A percentile compares a stretch with the other conserved stretches of the same genome.
These are phyloP conservation scores for Drosophila chauvacae DNA, from an alignment of 1,140 invertebrate species.

Conservation along the genomic window DNA sequence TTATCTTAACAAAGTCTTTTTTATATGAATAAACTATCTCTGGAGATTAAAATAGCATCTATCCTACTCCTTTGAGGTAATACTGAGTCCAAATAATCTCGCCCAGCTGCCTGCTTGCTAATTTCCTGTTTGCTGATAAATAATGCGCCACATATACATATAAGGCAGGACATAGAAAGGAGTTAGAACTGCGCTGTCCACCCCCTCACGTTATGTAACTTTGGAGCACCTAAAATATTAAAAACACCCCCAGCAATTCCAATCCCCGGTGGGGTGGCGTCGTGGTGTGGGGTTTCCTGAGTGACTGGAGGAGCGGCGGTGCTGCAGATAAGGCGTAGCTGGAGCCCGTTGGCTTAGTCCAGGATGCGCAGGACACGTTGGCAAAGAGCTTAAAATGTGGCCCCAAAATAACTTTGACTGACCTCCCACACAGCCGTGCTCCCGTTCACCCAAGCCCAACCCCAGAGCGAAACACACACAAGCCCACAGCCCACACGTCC, in stretches of 20 bases:
- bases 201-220: conserved; percentile 71
- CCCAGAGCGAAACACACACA: conserved; percentile 31
- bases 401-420: conserved; percentile 82
- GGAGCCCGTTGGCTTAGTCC: conserved; percentile 53
- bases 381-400: conserved; percentile 82
- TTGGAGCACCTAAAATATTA: conserved; percentile 81
- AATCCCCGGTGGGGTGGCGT: conserved; percentile 8
- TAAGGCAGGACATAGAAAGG: conserved; percentile 17
- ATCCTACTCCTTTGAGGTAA: conserved; percentile 2
- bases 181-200: conserved; percentile 37
- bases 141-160: conserved; percentile 55
- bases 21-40: background rate
- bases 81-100: background rate
- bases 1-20: background rate
- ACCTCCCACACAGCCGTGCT: conserved; percentile 38
- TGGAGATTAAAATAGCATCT: background rate
- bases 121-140: conserved; percentile 83
- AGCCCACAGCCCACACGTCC: conserved; percentile 38
- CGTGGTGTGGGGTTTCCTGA: conserved; percentile 8
- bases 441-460: background rate
- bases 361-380: conserved; percentile 76
- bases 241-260: conserved; percentile 61
- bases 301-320: conserved; percentile 54
- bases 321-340: conserved; percentile 68
- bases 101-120: conserved; percentile 41